Conservation (phyloP, 2,888 invertebrate genomes). For the Netelia inedita region DNA sequence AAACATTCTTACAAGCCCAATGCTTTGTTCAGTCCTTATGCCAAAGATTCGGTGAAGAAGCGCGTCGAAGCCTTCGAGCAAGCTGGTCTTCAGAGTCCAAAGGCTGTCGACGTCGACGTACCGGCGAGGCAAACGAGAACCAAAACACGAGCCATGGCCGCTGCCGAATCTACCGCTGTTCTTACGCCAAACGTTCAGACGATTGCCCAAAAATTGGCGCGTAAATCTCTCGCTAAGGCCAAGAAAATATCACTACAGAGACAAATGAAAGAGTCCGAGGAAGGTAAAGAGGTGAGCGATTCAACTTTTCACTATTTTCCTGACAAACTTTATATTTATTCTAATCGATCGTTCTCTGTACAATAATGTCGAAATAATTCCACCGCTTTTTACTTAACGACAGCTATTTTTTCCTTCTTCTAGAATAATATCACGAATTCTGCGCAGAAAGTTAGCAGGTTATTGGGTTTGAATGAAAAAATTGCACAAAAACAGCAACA, state of each 20-base stretch:
- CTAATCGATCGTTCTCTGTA: background rate
- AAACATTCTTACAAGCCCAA: constrained; percentile 81
- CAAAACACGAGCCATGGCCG: constrained; percentile 87
- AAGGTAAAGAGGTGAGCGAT: constrained; percentile 79
- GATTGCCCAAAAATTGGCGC: constrained; percentile 78
- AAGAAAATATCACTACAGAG: constrained; percentile 80
- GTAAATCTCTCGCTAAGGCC: constrained; percentile 81
- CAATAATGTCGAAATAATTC: constrained; percentile 15
- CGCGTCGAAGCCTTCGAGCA: constrained; percentile 88
- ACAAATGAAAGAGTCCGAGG: constrained; percentile 76
- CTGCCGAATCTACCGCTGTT: constrained; percentile 70
- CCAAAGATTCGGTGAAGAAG: constrained; percentile 87
- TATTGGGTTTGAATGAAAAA: constrained; percentile 71
- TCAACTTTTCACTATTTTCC: background rate
- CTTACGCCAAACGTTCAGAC: constrained; percentile 41
- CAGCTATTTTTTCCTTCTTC: constrained; percentile 57
- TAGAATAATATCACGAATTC: constrained; percentile 74
- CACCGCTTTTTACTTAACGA: constrained; percentile 18
- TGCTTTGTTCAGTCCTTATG: constrained; percentile 86
- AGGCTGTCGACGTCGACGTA: constrained; percentile 70
- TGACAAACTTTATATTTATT: constrained; percentile 10
- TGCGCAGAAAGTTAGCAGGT: constrained; percentile 70
- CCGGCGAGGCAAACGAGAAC: constrained; percentile 86
- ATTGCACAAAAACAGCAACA: constrained; percentile 70
- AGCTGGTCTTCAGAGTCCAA: constrained; percentile 84